A percentile compares a stretch with the other conserved stretches of the same genome.
Evolutionary conservation across 2,888 invertebrate species (phyloP).

Genomic region (Protophormia terraenovae): DNA sequence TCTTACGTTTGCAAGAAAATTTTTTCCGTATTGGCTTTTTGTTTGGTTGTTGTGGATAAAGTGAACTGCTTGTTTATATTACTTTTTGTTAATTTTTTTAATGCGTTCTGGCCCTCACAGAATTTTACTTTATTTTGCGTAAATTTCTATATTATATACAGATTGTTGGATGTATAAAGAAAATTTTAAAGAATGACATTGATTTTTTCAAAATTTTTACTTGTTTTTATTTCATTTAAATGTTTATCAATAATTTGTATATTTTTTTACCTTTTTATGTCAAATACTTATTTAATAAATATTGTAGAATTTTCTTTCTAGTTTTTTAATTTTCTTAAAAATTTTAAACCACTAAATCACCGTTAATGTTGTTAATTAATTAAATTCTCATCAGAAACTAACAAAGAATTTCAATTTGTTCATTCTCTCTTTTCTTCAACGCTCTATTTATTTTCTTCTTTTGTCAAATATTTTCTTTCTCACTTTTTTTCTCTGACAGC

Average conservation of each 20-base stretch:
- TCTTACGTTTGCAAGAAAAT: constrained; percentile 10
- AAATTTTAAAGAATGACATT: not conserved
- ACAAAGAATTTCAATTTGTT: constrained; percentile 32
- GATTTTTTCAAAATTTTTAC: not conserved
- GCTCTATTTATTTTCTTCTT: not conserved
- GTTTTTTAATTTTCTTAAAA: not conserved
- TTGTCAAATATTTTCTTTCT: not conserved
- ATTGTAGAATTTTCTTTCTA: not conserved
- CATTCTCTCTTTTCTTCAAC: not conserved
- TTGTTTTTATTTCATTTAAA: not conserved
- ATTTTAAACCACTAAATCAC: not conserved
- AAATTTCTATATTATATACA: no score
- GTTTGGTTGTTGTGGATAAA: not conserved
- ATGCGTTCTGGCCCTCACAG: not conserved
- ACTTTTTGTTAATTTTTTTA: not conserved
- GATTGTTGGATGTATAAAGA: no score
- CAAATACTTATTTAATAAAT: not conserved
- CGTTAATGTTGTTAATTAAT: constrained; percentile 44
- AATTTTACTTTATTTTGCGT: not conserved
- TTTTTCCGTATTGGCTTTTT: constrained; percentile 12
- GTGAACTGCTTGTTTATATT: not conserved
- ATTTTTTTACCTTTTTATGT: constrained; percentile 5
- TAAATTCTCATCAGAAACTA: constrained; percentile 50
- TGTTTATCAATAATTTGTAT: not conserved
- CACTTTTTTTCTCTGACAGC: not conserved